Base-by-base conservation (phyloP, 2,797 vertebrate species). In the Pitangus sulphuratus region DNA sequence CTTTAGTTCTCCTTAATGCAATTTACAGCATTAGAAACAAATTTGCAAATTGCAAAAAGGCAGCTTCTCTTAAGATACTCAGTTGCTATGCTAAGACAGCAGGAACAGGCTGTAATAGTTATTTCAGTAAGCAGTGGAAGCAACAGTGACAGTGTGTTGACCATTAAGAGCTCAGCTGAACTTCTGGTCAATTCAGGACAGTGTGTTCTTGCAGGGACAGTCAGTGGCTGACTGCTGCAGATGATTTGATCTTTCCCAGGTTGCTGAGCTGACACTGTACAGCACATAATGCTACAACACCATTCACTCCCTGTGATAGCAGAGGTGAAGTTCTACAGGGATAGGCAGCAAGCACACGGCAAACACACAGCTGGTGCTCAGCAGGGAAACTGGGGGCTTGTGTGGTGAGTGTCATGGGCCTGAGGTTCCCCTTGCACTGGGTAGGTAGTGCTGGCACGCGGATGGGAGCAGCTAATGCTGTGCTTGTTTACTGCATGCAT, bases 301-400 rank as follows among this genome's bases (percentile, higher is more conserved):
- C 83, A 77, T 40, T 61, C 58, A 30, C 11, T 24, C 3, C 21
- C 12, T 26, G 33, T 13, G 9, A 8, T 21, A 40, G 44, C 72
- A 51, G 35, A 78, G 30, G n/a, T 48, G 40, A 39, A n/a, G 58
- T n/a, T 80, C 47, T 70, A 47, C 19, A 2, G 12, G 50, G 81
- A 54, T 60, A 45, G 0, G 0, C 44, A 75, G 25, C 26, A 56
- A 28, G 26, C n/a, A 30, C 1, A 0, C 22, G n/a, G 22, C 40
- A 51, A 56, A 56, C 37, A 16, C 33, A 9, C 9, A 57, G 3
- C 37, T 26, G 37, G 33, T 33, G 12, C 39, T 82, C 4, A 2
- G 8, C 2, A 5, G 37, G 40, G 35, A 58, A 48, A 7, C 8
- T 2, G 1, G 9, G 22, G 24, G 6, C 40, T 75, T 0, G 0